Base-by-base conservation (phyloP, 2,888 invertebrate species). In the Himalopsyche japonica region DNA sequence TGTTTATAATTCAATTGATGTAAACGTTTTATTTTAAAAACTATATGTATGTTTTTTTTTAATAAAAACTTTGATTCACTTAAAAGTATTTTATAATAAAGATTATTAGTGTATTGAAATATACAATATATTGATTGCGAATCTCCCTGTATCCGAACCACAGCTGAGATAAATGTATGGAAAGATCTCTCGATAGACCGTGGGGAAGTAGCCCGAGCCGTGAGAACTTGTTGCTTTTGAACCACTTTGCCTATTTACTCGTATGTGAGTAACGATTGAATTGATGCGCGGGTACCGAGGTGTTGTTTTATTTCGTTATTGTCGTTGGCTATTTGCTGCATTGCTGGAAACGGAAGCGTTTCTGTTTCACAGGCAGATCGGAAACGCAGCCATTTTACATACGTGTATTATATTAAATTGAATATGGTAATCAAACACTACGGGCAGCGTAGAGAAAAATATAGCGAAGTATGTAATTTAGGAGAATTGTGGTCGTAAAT, bases 151-250 rank as follows among this genome's bases (percentile, higher is more conserved):
- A 24, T 10, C 20, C 57, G 3, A 20, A 20, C 57, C 10, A 3
- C n/a, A 20, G 57, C 57, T 3, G 49, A 49, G 49, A 49, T n/a
- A n/a, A n/a, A n/a, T 57, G 57, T 57, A 57, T 57, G 57, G 20
- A 57, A 57, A 57, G 57, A 57, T 57, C 57, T 57, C 20, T 57
- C 57, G 57, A 20, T 57, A 57, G 76, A 77, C 81, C 84, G 84
- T 84, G 84, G 85, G 85, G 79, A 86, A 85, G 86, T 86, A 76
- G 86, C 76, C 27, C 85, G 64, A 48, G 70, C 80, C 83, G 86
- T 86, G 86, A 80, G 86, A 86, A 86, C 47, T 34, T 3, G 57
- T 24, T 57, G 57, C 57, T 57, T 20, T 57, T 57, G 57, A 24
- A 57, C 57, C 57, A 57, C 57, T 57, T 57, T 57, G 57, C 20